Conservation (phyloP, 2,113 vertebrate species). For the Myrmecobius fasciatus region DNA sequence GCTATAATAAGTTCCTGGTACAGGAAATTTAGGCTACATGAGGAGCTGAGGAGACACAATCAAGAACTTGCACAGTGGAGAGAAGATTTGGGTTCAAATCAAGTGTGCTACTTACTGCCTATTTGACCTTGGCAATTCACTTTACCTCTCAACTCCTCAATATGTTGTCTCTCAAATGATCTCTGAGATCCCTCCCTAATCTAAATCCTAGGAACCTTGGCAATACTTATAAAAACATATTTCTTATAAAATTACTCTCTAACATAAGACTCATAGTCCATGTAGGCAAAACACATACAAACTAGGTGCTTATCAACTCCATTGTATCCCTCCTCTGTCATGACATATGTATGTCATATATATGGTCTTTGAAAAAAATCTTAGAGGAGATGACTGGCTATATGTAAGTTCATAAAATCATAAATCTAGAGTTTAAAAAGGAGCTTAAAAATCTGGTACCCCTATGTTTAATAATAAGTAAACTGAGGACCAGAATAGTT, state of each 20-base stretch:
- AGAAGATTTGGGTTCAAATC: background rate
- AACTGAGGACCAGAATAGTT: too few species aligned
- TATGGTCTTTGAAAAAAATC: background rate
- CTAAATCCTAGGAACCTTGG: background rate
- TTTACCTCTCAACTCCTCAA: background rate
- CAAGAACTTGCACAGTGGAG: background rate
- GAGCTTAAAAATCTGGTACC: too few species aligned
- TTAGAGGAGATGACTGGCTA: background rate
- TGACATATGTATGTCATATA: background rate
- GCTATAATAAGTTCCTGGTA: background rate
- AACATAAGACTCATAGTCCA: background rate
- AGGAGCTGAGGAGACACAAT: conserved; percentile 9
- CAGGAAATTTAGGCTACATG: background rate
- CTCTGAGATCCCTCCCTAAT: background rate
- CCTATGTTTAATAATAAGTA: background rate
- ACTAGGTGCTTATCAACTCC: background rate
- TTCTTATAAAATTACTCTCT: conserved; percentile 4
- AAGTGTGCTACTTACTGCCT: background rate
- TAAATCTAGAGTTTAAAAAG: background rate
- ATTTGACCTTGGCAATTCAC: background rate
- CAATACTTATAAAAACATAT: background rate
- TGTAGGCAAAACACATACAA: background rate
- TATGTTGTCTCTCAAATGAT: background rate
- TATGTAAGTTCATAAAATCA: background rate
- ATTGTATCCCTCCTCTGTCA: background rate